Evolutionary conservation across 2,113 vertebrate genomes (phyloP), one percentile per base, ranked within the genome.

Genomic region (Quiscalus mexicanus): DNA sequence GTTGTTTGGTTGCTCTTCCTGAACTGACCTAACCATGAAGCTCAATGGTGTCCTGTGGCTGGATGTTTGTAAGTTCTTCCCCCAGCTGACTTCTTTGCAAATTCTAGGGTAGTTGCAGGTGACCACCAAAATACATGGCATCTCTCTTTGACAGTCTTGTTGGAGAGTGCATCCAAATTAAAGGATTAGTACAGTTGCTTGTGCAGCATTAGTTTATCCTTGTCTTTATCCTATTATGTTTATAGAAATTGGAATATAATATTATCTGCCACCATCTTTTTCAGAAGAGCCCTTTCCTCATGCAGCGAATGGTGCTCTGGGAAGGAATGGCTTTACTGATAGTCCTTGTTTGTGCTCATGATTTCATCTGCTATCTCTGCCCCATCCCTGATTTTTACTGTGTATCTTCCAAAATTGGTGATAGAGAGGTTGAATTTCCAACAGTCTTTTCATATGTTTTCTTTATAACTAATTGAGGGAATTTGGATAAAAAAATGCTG

Each of bases 71-170:
- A 63, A 19, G 9, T 83, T 50, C 31, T 89, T 17, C 41, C 42
- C 30, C 28, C 35, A 53, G 8, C n/a, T 74, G 89, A 18, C 52
- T 84, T 64, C 11, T 53, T n/a, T 13, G 15, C 79, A 75, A 52
- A 37, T 64, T 74, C 55, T 39, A 8, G 47, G 59, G 18, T 42
- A 35, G 42, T 45, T 2, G 1, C 33, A 53, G 33, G 25, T 67
- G 69, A 71, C 35, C 50, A 47, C 58, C 27, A 33, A 28, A 91
- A 68, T 44, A 18, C 2, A 1, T n/a, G 7, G 16, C 41, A 12
- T 30, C 25, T 83, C 5, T 74, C 3, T 79, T 60, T 0, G 0
- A 12, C 15, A 15, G 9, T 50, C 23, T 76, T 65, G 12, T 58
- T 85, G 68, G 39, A 79, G 39, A 69, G 50, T 41, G 17, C 11